Base-by-base conservation (phyloP, 37 sponge, comb jelly and placozoan species). In the Mnemiopsis leidyi region DNA sequence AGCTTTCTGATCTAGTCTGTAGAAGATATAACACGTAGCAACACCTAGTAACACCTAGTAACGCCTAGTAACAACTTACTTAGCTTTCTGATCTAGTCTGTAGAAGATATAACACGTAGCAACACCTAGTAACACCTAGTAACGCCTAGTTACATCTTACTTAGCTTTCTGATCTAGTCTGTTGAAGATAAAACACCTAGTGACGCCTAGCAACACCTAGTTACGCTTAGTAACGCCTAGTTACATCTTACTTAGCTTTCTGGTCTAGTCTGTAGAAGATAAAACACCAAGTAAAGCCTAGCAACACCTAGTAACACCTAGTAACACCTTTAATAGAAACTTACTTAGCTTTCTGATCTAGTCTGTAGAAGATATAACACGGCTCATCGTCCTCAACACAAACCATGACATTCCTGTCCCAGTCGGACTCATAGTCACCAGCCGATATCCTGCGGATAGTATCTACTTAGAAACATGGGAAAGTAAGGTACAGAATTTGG, bases 331-430 rank as follows among this genome's bases (percentile, higher is more conserved):
- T 5, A 18, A 13, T 28, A 7, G 20, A 13, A 71, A 82, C 90
- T 85, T 28, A 85, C 90, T 68, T 38, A 69, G 95, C 95, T 68
- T 94, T 94, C 7, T 93, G 92, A 67, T 98, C 99, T 38, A 98
- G 92, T 26, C 97, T 92, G 69, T 95, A 98, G 83, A 98, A 94
- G 31, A 98, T 93, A 76, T 98, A 98, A 39, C 97, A 96, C 0
- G 99, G 94, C 28, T 79, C 69, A 0, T 93, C 69, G 16, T 96
- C 99, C 48, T 94, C 93, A 3, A 85, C 7, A 40, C 90, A 85
- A 28, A 85, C 90, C 90, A 85, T 39, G 3, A 85, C 90, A 21
- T 85, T 85, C 39, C 90, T 9, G 48, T 85, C 90, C 90, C 90
- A 85, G 61, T 85, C 90, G 13, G 90, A 9, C 48, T 85, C 90